Evolutionary conservation across 1,140 invertebrate species (phyloP).

Genomic region (Drosophila neocordata): DNA sequence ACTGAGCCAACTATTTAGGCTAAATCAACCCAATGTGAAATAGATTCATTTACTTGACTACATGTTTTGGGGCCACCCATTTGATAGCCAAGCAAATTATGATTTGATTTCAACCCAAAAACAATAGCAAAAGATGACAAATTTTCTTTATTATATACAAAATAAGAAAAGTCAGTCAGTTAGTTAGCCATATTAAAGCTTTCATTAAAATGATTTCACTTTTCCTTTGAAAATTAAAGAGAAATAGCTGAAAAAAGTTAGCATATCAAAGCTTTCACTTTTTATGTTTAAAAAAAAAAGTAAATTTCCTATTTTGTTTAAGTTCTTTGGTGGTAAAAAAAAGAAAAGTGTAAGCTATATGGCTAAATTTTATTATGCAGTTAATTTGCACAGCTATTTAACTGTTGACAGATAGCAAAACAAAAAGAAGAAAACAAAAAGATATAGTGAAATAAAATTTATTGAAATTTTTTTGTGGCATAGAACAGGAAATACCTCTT

Average conservation of each 20-base stretch:
- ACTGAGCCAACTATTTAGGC: conserved; percentile 57
- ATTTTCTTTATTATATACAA: not conserved
- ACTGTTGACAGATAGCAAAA: conserved; percentile 41
- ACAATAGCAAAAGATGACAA: not conserved
- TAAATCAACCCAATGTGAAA: conserved; percentile 50
- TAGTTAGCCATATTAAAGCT: not conserved
- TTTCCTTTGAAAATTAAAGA: not conserved
- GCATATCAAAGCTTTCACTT: conserved; percentile 4
- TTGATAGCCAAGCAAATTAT: conserved; percentile 47
- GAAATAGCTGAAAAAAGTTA: not conserved
- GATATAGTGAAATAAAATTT: not conserved
- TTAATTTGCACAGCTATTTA: conserved; percentile 57
- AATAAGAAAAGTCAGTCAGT: not conserved
- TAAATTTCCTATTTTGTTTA: not conserved
- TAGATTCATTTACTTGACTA: conserved; percentile 47
- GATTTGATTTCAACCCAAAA: conserved; percentile 48
- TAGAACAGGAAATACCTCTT: too few species aligned
- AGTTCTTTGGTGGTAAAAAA: conserved; percentile 14
- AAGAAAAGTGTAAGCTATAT: conserved; percentile 8
- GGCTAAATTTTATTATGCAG: conserved; percentile 51
- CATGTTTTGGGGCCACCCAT: conserved; percentile 47
- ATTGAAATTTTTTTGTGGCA: not conserved
- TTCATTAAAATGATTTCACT: not conserved
- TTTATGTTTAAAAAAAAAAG: conserved; percentile 10
- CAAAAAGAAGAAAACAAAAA: conserved; percentile 2